A percentile compares a stretch with the other conserved stretches of the same genome.
These are phyloP conservation scores for Cacoxenus indagator DNA, from an alignment of 2,888 invertebrate species.

Conservation along the genomic window DNA sequence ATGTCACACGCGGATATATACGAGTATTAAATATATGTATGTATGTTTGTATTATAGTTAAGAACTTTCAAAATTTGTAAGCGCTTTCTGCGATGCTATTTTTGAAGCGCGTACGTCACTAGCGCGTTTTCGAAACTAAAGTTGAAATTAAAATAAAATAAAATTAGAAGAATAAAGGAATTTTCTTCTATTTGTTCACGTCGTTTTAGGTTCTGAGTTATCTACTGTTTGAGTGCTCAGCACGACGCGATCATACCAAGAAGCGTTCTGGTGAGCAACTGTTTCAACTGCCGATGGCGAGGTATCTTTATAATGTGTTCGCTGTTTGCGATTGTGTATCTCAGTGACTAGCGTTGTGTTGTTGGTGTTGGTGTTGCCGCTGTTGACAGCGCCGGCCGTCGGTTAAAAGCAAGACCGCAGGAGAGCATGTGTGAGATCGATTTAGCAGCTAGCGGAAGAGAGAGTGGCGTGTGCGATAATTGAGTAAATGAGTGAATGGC, in stretches of 20 bases:
- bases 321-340: slow-evolving; percentile 42
- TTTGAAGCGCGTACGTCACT: not conserved
- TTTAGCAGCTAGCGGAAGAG: not conserved
- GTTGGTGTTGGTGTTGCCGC: not conserved
- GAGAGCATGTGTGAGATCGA: not conserved
- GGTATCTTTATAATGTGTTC: slow-evolving; percentile 68
- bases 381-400: slow-evolving; percentile 13
- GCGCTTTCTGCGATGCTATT: not conserved
- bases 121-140: not conserved
- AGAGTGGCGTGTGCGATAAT: not conserved
- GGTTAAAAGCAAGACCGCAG: slow-evolving; percentile 14
- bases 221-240: slow-evolving; percentile 10
- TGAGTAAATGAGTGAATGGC: not conserved
- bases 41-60: not conserved
- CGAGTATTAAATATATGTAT: not conserved
- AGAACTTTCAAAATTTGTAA: slow-evolving; percentile 7
- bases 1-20: slow-evolving; percentile 2
- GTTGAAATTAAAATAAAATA: not conserved
- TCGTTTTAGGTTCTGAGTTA: no score
- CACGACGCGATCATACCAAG: slow-evolving; percentile 36
- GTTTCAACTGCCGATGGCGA: slow-evolving; percentile 59
- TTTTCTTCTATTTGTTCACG: no score
- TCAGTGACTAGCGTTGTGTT: not conserved
- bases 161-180: no score
- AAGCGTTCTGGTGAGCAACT: slow-evolving; percentile 62